These are phyloP conservation scores for Eupithecia abbreviata DNA, from an alignment of 2,888 invertebrate genomes.

Conservation along the genomic window DNA sequence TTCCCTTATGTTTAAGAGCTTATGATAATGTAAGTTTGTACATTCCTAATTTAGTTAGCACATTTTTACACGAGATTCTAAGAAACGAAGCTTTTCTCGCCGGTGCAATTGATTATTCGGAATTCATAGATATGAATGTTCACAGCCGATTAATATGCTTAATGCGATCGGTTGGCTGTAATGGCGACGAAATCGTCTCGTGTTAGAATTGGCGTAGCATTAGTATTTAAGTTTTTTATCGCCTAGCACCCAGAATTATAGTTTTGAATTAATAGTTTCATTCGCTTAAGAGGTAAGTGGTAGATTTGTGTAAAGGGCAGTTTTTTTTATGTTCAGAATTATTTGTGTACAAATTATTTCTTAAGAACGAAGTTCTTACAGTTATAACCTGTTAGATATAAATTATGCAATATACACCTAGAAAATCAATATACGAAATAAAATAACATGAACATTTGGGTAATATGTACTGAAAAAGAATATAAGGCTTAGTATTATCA, in stretches of 20 bases:
- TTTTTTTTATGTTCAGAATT: not conserved
- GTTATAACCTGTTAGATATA: conserved; percentile 25
- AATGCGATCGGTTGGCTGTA: not conserved
- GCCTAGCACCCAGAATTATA: conserved; percentile 21
- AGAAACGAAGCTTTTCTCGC: not conserved
- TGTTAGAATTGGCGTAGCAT: conserved; percentile 30
- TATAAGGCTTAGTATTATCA: not conserved
- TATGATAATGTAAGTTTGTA: conserved; percentile 66
- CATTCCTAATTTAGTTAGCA: conserved; percentile 69
- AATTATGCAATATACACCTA: conserved; percentile 17
- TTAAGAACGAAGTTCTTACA: conserved; percentile 34
- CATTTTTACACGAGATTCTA: not conserved
- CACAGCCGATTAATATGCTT: not conserved
- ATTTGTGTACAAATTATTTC: conserved; percentile 26
- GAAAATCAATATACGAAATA: conserved; percentile 17
- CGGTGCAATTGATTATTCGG: not conserved
- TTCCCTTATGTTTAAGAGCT: conserved; percentile 47
- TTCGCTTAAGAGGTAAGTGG: not conserved
- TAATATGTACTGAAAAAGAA: conserved; percentile 11
- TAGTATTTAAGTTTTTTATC: conserved; percentile 36
- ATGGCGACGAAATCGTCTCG: not conserved
- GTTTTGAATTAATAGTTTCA: conserved; percentile 3
- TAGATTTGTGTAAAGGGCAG: not conserved
- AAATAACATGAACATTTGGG: conserved; percentile 21
- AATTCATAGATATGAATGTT: not conserved